Evolutionary conservation across 2,888 invertebrate species (phyloP).

Genomic region (Petrolisthes manimaculis): DNA sequence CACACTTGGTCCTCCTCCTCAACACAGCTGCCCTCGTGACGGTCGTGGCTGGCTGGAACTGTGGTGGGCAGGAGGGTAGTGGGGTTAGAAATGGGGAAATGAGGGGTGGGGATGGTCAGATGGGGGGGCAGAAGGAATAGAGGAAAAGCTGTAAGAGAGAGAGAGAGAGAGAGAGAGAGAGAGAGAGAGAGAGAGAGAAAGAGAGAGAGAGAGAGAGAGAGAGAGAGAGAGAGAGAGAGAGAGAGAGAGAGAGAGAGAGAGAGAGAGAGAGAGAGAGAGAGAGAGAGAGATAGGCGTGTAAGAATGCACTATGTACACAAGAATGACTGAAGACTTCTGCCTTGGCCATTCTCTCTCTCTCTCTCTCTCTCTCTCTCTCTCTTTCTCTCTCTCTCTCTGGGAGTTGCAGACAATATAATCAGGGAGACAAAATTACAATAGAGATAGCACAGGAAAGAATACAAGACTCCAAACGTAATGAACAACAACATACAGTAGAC

Average conservation of each 20-base stretch:
- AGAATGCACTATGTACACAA: not conserved
- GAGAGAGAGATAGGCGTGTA: not conserved
- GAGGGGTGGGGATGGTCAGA: not conserved
- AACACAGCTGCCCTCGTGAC: conserved; percentile 29
- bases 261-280: conserved; percentile 26
- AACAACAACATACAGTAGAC: too few relatives aligned
- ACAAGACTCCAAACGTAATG: too few relatives aligned
- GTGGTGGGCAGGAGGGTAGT: not conserved
- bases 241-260: conserved; percentile 26
- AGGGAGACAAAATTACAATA: not conserved
- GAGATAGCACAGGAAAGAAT: not conserved
- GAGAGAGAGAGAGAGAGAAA: conserved; percentile 14
- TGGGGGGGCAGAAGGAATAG: not conserved
- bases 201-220: not conserved
- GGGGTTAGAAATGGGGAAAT: not conserved
- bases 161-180: conserved; percentile 1
- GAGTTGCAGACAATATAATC: not conserved
- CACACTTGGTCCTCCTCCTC: conserved; percentile 47
- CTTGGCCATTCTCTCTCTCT: not conserved
- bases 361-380: not conserved
- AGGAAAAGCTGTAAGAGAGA: not conserved
- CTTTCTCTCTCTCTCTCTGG: not conserved
- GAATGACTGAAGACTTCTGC: too few relatives aligned
- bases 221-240: conserved; percentile 8
- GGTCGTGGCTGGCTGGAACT: conserved; percentile 30